These are phyloP conservation scores for Enteromius trimaculatus DNA, from an alignment of 2,797 vertebrate genomes.

Conservation along the genomic window DNA sequence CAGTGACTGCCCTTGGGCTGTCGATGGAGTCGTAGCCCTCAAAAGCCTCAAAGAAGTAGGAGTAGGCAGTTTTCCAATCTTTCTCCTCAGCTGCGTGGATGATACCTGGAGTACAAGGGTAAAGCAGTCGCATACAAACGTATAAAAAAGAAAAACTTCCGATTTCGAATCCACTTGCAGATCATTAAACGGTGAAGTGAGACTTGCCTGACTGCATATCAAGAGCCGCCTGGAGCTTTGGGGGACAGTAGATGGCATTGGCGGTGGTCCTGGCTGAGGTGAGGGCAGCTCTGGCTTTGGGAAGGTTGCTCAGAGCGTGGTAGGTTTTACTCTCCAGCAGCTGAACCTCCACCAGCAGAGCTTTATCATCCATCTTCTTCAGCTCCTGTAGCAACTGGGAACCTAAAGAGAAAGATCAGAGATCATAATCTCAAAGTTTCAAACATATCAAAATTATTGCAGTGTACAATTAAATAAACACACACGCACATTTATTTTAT, in stretches of 20 bases:
- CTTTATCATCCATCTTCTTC: conserved; percentile 99
- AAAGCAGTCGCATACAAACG: neutral
- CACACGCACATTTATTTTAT: neutral
- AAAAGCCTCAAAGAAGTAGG: conserved; percentile 98
- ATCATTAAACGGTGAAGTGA: neutral
- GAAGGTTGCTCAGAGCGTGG: conserved; percentile 95
- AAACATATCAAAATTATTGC: neutral
- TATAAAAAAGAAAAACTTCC: too few relatives aligned
- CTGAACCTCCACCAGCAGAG: conserved; percentile 97
- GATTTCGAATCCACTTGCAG: neutral
- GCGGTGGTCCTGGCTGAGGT: conserved; percentile 97
- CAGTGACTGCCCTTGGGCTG: conserved; percentile 93
- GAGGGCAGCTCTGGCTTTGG: conserved; percentile 95
- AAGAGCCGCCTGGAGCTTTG: conserved; percentile 95
- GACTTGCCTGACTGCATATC: conserved; percentile 97
- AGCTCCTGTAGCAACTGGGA: conserved; percentile 93
- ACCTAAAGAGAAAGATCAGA: conserved; percentile 70
- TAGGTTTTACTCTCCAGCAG: conserved; percentile 98
- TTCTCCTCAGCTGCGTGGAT: conserved; percentile 98
- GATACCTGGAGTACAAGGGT: conserved; percentile 81
- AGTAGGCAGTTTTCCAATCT: conserved; percentile 99
- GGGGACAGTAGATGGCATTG: conserved; percentile 98
- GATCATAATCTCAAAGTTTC: neutral
- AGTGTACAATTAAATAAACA: neutral
- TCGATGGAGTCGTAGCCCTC: conserved; percentile 97